Conservation (phyloP, 2,888 invertebrate species). For the Eubasilissa splendida region DNA sequence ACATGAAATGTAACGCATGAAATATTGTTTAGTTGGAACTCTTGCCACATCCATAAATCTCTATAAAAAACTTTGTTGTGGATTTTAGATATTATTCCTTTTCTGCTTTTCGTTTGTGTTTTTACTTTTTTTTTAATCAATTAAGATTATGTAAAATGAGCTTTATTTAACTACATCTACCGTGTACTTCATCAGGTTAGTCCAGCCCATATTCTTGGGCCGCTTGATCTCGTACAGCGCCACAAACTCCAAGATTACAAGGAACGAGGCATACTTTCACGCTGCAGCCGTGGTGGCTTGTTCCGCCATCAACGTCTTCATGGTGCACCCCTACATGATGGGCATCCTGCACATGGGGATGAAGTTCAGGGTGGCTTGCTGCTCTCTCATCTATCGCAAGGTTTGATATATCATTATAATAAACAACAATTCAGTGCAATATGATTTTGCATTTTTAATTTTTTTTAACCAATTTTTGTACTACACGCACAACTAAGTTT, state of each 20-base stretch:
- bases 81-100: no score
- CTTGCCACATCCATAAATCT: no score
- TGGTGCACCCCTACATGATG: conserved; percentile 93
- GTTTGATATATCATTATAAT: conserved; percentile 60
- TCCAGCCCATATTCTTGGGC: conserved; percentile 78
- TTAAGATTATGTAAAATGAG: no score
- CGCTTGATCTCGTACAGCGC: conserved; percentile 76
- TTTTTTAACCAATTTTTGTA: background rate
- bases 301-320: conserved; percentile 82
- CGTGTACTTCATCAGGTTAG: conserved; percentile 67
- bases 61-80: no score
- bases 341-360: conserved; percentile 86
- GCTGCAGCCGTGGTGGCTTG: conserved; percentile 82
- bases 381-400: conserved; percentile 88
- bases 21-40: no score
- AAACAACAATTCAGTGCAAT: background rate
- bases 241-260: conserved; percentile 63
- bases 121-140: no score
- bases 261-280: conserved; percentile 81
- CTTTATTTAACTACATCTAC: no score
- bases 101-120: no score
- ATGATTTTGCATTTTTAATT: background rate
- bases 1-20: no score
- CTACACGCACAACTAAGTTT: no score
- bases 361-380: conserved; percentile 86